Conservation (phyloP, 2,797 vertebrate species). For the Chaetophractus vellerosus region DNA sequence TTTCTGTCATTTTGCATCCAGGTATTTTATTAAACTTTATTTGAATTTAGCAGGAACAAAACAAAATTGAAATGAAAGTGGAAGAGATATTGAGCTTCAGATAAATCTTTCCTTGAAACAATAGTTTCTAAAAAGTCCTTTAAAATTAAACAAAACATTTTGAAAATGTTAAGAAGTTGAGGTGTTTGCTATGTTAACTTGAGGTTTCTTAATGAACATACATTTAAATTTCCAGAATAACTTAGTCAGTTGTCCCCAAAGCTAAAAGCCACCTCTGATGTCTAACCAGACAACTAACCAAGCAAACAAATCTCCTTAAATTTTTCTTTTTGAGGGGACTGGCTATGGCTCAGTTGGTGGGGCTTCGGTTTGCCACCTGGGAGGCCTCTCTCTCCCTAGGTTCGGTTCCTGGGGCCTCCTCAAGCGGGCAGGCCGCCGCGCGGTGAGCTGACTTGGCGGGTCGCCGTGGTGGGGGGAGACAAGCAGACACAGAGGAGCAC, state of each 20-base stretch:
- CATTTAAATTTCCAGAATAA: constrained; percentile 1
- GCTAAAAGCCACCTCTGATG: not conserved
- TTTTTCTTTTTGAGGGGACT: not conserved
- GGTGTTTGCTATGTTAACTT: not conserved
- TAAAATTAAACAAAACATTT: not conserved
- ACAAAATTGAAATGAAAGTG: not conserved
- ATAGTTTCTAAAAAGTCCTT: constrained; percentile 17
- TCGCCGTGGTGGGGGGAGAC: too few species aligned
- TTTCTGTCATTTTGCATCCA: not conserved
- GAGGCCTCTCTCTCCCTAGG: too few species aligned
- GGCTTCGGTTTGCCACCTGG: too few species aligned
- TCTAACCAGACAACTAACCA: not conserved
- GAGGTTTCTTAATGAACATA: not conserved
- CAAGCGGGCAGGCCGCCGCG: too few species aligned
- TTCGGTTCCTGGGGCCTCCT: too few species aligned
- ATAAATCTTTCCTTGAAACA: constrained; percentile 12
- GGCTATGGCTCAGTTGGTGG: too few species aligned
- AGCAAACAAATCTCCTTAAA: not conserved
- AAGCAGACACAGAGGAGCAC: too few species aligned
- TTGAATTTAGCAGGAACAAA: not conserved
- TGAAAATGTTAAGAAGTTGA: not conserved
- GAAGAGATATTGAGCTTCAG: not conserved
- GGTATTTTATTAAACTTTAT: not conserved
- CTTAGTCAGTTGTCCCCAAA: not conserved
- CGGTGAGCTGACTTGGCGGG: too few species aligned